A percentile compares a stretch with the other conserved stretches of the same genome.
These are phyloP conservation scores for Campoplex nolae DNA, from an alignment of 2,888 invertebrate genomes.

Conservation along the genomic window DNA sequence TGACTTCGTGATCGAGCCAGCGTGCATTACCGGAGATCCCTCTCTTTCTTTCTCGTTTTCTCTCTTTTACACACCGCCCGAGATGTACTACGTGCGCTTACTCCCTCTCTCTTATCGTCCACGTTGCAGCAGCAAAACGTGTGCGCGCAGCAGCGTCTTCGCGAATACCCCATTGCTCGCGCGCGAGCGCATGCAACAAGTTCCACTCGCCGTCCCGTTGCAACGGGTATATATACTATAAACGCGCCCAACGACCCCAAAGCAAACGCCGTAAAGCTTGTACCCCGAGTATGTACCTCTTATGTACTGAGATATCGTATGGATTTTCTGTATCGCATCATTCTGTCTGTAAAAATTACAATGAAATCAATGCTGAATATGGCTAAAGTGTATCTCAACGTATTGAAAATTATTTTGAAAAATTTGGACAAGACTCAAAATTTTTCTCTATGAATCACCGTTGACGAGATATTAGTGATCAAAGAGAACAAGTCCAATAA, in stretches of 20 bases:
- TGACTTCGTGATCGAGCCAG: conserved; percentile 77
- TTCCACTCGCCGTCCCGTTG: conserved; percentile 70
- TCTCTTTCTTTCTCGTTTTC: conserved; percentile 46
- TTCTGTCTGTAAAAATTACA: background rate
- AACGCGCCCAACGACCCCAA: conserved; percentile 68
- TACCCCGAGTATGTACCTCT: conserved; percentile 58
- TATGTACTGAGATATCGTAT: background rate
- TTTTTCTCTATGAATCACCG: background rate
- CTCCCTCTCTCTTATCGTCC: conserved; percentile 39
- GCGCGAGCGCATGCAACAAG: conserved; percentile 66
- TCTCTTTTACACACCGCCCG: conserved; percentile 43
- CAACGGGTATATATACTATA: conserved; percentile 69
- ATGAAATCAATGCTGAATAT: background rate
- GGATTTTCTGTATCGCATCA: background rate
- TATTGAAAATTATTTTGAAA: background rate
- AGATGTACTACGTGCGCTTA: background rate
- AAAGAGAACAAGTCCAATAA: background rate
- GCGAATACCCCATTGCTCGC: conserved; percentile 52
- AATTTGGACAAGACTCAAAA: background rate
- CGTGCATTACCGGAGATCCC: conserved; percentile 75
- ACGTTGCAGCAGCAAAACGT: conserved; percentile 50
- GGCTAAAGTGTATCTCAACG: background rate
- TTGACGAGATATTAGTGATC: background rate
- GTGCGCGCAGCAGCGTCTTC: conserved; percentile 42
- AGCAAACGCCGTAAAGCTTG: conserved; percentile 66